A percentile compares a stretch with the other conserved stretches of the same genome.
Evolutionary conservation across 1,140 invertebrate genomes (phyloP).

Genomic region (Pseudachorutes palmiensis): DNA sequence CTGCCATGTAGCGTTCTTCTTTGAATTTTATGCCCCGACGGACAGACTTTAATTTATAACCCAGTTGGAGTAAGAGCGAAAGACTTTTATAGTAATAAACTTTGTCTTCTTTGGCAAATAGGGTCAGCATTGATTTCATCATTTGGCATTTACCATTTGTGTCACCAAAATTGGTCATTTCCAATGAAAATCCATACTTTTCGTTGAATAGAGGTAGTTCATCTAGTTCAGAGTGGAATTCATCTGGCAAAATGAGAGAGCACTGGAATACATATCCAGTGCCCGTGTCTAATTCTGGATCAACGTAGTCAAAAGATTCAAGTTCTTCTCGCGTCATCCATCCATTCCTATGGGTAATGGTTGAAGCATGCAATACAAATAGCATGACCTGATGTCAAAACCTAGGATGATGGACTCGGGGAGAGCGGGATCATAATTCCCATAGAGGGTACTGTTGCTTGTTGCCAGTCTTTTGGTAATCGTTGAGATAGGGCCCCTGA

Average conservation of each 20-base stretch:
- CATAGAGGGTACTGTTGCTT: not conserved
- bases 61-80: not conserved
- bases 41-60: not conserved
- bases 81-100: not conserved
- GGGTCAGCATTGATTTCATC: not conserved
- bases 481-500: not conserved
- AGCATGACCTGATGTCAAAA: not conserved
- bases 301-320: not conserved
- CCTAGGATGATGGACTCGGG: not conserved
- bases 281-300: not conserved
- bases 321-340: not conserved
- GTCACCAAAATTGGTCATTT: not conserved
- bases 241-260: not conserved
- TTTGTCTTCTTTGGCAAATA: not conserved
- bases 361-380: not conserved
- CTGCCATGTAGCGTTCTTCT: not conserved
- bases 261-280: not conserved
- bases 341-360: not conserved
- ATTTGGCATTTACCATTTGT: not conserved
- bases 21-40: not conserved
- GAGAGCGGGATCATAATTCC: not conserved
- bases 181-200: not conserved
- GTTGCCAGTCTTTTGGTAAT: not conserved
- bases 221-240: not conserved
- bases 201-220: not conserved